Evolutionary conservation across 2,113 vertebrate species (phyloP), one percentile per base, ranked within the genome.

Genomic region (Progne subis): DNA sequence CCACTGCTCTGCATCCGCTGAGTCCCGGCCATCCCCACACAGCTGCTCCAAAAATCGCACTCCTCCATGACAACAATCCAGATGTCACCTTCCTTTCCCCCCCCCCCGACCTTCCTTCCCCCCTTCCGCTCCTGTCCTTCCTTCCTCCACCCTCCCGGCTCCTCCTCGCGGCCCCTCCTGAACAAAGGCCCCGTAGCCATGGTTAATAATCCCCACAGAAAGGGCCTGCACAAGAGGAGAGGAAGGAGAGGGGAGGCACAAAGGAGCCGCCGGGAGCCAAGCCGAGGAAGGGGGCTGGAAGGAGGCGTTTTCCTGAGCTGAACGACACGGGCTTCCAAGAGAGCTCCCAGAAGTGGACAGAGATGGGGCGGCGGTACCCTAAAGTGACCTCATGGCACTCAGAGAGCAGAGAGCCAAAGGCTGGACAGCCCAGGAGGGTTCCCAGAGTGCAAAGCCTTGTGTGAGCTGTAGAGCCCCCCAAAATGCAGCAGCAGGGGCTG

Each of bases 121-220:
- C 71, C 61, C 15, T 81, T 76, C 93, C 4, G 9, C 91, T 90
- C 89, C 78, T 28, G 25, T 74, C 60, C 63, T 95, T 95, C 86
- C 95, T 95, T 89, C 92, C 95, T 86, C 81, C 18, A 0, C 50
- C 63, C 1, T 31, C 71, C 60, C 72, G 10, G 76, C 77, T 59
- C 82, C 91, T 89, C 86, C 92, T 87, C 82, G 24, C 5, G 11
- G 86, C 95, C 70, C 68, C 72, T 95, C 64, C 88, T 61, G 86
- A 96, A 95, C 93, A 96, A 96, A 95, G 82, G 94, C 83, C 39
- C 72, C 10, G 95, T 95, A 96, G 93, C 93, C 95, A 95, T 96
- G 96, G 95, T 96, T 96, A 94, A 95, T 96, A 96, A 97, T 95
- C 93, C 92, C 47, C 41, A 23, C 69, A 94, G 37, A 92, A 95